phyloP scores from a whole-genome alignment of 2,888 invertebrate species.

The Epirrhoe alternata region DNA sequence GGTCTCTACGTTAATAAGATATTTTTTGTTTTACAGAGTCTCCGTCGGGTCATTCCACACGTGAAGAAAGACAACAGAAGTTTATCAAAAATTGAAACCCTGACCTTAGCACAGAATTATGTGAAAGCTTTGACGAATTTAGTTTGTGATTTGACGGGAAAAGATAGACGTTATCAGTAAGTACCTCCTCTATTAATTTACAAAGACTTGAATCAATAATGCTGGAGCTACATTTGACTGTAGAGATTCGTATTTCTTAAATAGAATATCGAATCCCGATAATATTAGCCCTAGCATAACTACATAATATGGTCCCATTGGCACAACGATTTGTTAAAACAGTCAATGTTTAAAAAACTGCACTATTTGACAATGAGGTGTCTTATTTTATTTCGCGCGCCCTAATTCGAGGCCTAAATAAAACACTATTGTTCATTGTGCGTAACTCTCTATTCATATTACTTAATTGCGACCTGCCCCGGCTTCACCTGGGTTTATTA shows the following conservation, averaged over 20 bases:
- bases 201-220: too few species aligned
- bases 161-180: slow-evolving; percentile 86
- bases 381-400: slow-evolving; percentile 10
- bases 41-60: slow-evolving; percentile 94
- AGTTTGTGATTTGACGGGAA: slow-evolving; percentile 88
- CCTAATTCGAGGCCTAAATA: slow-evolving; percentile 2
- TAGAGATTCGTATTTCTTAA: too few species aligned
- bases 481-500: too few species aligned
- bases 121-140: slow-evolving; percentile 95
- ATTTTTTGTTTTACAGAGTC: slow-evolving; percentile 82
- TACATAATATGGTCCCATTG: too few species aligned
- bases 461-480: not conserved
- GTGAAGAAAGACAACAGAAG: slow-evolving; percentile 93
- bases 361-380: slow-evolving; percentile 11
- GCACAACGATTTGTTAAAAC: too few species aligned
- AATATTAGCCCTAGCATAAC: too few species aligned
- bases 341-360: slow-evolving; percentile 8
- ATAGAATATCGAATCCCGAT: not conserved
- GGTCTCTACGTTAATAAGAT: not conserved
- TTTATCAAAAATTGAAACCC: slow-evolving; percentile 94
- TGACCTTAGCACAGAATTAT: slow-evolving; percentile 95
- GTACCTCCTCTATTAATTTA: slow-evolving; percentile 44
- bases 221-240: too few species aligned
- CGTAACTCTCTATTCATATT: slow-evolving; percentile 1
- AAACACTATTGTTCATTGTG: slow-evolving; percentile 27